Evolutionary conservation across 2,113 vertebrate genomes (phyloP).

Genomic region (Urocynchramus pylzowi): DNA sequence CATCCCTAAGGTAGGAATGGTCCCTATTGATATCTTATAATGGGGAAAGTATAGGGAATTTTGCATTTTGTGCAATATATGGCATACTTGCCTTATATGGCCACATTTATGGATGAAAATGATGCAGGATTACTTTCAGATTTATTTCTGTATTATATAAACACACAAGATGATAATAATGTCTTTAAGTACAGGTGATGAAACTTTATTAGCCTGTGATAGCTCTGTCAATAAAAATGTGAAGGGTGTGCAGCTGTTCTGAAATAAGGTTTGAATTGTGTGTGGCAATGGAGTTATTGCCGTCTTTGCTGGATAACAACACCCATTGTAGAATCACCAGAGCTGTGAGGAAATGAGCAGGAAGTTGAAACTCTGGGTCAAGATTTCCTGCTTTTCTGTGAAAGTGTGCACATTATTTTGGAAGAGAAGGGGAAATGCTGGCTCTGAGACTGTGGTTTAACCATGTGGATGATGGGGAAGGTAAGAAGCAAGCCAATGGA

Average conservation of each 20-base stretch:
- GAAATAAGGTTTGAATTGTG: background rate
- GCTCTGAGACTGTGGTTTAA: background rate
- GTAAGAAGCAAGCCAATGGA: background rate
- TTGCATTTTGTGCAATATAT: rapidly evolving
- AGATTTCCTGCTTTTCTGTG: background rate
- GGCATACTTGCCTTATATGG: background rate
- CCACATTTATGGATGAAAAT: background rate
- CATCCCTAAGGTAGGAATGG: background rate
- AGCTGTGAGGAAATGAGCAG: background rate
- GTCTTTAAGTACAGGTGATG: slow-evolving; percentile 31
- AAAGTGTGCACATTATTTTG: background rate
- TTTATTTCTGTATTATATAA: slow-evolving; percentile 22
- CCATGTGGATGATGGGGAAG: background rate
- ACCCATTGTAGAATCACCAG: background rate
- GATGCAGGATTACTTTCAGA: background rate
- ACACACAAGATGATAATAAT: background rate
- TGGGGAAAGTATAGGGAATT: background rate
- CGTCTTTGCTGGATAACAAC: background rate
- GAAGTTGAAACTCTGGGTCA: background rate
- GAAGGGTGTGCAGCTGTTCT: slow-evolving; percentile 31
- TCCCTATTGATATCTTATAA: background rate
- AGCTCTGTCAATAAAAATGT: slow-evolving; percentile 33
- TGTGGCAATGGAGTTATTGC: background rate
- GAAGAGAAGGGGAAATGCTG: background rate
- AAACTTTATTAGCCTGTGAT: slow-evolving; percentile 42